Evolutionary conservation across 2,888 invertebrate species (phyloP).

Genomic region (Lamellibrachia satsuma): DNA sequence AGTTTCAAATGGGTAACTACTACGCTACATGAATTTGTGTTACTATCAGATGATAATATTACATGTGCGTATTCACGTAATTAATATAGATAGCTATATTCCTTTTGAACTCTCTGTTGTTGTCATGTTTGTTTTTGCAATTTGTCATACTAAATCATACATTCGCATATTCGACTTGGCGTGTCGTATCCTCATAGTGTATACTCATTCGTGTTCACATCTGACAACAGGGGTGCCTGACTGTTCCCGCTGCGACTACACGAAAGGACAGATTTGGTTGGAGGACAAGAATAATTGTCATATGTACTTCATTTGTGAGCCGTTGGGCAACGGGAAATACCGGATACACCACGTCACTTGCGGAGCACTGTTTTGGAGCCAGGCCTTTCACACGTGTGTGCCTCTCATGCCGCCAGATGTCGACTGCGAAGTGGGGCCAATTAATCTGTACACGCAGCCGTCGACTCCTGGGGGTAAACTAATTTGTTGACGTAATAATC

Average conservation of each 20-base stretch:
- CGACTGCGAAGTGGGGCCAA: background rate
- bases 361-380: background rate
- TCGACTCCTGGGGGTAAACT: background rate
- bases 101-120: too few relatives aligned
- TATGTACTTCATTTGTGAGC: background rate
- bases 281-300: background rate
- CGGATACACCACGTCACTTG: slow-evolving; percentile 5
- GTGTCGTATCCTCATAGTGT: background rate
- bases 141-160: background rate
- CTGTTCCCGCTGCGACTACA: slow-evolving; percentile 13
- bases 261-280: background rate
- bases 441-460: background rate
- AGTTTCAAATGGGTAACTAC: too few relatives aligned
- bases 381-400: background rate
- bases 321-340: background rate
- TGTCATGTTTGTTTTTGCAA: too few relatives aligned
- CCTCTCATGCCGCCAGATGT: background rate
- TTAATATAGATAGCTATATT: too few relatives aligned
- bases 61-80: too few relatives aligned
- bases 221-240: background rate
- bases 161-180: background rate
- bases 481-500: background rate
- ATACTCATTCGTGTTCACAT: background rate
- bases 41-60: too few relatives aligned
- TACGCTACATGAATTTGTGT: too few relatives aligned